phyloP scores from a whole-genome alignment of 2,888 invertebrate species.

The Dione vanillae region DNA sequence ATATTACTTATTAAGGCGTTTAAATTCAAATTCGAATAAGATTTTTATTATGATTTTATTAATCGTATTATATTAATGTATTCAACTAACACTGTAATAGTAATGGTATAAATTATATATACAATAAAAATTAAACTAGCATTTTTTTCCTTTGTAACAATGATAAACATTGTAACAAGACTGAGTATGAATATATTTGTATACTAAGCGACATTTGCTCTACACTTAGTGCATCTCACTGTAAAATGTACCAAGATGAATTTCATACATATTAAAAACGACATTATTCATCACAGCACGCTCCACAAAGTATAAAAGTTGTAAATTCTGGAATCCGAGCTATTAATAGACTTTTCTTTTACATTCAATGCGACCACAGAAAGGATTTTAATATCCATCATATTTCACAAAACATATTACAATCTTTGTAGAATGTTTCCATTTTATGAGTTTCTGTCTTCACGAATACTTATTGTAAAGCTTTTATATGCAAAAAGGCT shows the following conservation, averaged over 20 bases:
- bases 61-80: too few species aligned
- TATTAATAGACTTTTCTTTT: conserved; percentile 2
- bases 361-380: neutral
- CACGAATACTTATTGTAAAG: neutral
- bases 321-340: conserved; percentile 1
- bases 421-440: neutral
- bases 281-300: neutral
- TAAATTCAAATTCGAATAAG: too few species aligned
- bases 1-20: too few species aligned
- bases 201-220: too few species aligned
- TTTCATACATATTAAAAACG: conserved; percentile 19
- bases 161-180: too few species aligned
- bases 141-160: too few species aligned
- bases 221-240: too few species aligned
- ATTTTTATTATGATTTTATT: too few species aligned
- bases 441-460: neutral
- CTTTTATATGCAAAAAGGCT: neutral
- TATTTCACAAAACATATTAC: neutral
- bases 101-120: too few species aligned
- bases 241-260: conserved; percentile 13
- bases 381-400: neutral
- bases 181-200: too few species aligned
- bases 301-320: neutral
- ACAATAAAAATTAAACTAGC: too few species aligned
- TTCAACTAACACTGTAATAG: too few species aligned